Percentiles rank a stretch among this genome's conserved stretches.
Conservation (phyloP, 2,797 vertebrate species). For the Muscicapa comitata region DNA sequence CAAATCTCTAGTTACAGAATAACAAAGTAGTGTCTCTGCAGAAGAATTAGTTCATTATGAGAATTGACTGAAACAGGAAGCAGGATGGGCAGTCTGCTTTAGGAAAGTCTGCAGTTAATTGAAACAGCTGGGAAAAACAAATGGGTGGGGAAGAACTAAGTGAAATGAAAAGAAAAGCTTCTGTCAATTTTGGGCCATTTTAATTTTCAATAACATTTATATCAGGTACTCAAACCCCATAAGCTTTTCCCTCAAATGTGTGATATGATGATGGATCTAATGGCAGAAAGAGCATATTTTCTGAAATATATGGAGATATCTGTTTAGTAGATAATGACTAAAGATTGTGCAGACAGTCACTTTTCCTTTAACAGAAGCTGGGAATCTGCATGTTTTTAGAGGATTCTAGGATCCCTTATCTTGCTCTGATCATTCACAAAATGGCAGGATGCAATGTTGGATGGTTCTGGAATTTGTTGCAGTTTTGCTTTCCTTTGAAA, state of each 20-base stretch:
- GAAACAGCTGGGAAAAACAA: neutral
- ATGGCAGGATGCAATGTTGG: neutral
- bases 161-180: neutral
- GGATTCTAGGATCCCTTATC: neutral
- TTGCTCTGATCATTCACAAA: neutral
- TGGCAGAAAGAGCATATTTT: neutral
- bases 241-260: neutral
- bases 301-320: neutral
- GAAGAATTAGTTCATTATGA: neutral
- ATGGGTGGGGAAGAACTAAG: neutral
- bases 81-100: neutral
- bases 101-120: neutral
- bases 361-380: neutral
- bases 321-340: neutral
- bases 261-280: neutral
- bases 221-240: neutral
- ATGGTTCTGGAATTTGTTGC: neutral
- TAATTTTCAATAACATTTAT: neutral
- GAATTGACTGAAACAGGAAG: neutral
- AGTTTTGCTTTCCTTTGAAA: neutral
- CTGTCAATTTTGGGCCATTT: neutral
- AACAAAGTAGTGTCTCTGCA: neutral
- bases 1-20: neutral
- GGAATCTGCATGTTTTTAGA: neutral
- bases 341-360: neutral